Conservation (phyloP, 2,888 invertebrate genomes). For the Ceraclea dissimilis region DNA sequence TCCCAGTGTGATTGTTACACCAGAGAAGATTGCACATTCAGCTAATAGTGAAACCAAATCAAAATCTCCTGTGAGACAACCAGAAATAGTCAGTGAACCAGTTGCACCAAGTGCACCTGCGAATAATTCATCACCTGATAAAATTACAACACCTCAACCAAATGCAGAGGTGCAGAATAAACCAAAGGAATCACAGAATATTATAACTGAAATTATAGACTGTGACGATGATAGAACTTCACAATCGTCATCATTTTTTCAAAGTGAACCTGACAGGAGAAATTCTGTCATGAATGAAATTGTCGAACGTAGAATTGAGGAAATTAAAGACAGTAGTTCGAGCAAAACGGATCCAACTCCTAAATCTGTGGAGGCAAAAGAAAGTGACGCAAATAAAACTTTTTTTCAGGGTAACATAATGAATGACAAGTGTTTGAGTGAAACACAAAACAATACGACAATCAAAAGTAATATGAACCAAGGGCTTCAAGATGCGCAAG, state of each 20-base stretch:
- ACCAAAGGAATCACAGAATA: constrained; percentile 36
- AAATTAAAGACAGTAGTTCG: neutral
- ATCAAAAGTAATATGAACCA: neutral
- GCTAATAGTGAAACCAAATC: neutral
- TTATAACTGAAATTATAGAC: constrained; percentile 22
- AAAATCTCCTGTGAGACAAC: constrained; percentile 3
- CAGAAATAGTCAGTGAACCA: constrained; percentile 19
- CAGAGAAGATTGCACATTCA: constrained; percentile 12
- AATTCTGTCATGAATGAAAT: constrained; percentile 1
- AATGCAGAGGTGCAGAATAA: constrained; percentile 35
- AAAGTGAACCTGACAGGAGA: constrained; percentile 2
- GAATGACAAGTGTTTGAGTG: constrained; percentile 2
- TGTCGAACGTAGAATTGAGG: constrained; percentile 4
- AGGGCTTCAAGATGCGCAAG: neutral
- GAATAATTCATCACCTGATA: constrained; percentile 29
- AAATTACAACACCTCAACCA: constrained; percentile 35
- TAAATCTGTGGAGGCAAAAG: constrained; percentile 9
- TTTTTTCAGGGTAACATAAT: constrained; percentile 10
- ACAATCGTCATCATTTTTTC: constrained; percentile 3
- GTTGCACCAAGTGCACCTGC: neutral
- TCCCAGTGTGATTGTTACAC: constrained; percentile 15
- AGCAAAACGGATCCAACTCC: neutral
- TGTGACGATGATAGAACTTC: constrained; percentile 7
- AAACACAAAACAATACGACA: neutral
- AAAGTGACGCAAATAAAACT: constrained; percentile 4